Evolutionary conservation across 2,113 vertebrate genomes (phyloP), one percentile per base, ranked within the genome.

Genomic region (Anhinga anhinga): DNA sequence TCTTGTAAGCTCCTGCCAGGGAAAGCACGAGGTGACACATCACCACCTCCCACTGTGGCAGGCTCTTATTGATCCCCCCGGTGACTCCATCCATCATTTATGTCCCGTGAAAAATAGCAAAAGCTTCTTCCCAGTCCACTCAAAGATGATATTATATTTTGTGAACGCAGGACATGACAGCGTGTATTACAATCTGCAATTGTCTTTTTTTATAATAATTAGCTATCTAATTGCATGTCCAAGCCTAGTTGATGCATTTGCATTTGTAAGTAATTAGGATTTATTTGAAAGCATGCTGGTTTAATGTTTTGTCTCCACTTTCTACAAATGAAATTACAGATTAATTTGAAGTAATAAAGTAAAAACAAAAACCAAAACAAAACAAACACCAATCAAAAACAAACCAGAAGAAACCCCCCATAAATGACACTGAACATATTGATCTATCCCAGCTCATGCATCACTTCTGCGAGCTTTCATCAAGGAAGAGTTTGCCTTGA

Each of bases 271-370:
- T 96, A 97, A 98, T 98, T 97, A 96, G 96, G 85, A 97, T 98
- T 97, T 98, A 97, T 98, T 96, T 97, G 96, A 97, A 98, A 96
- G 87, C 88, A 40, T 95, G 97, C 95, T 97, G 97, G 67, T 98
- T 95, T 95, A 94, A 97, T 97, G 95, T 86, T 97, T 98, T 96
- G 74, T 95, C 96, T 98, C 81, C 78, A 83, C 65, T 97, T 97
- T 96, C 95, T 84, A 71, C 94, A 95, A 97, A 97, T 95, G 91
- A 95, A 97, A 95, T 98, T 96, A 96, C 81, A 86, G 82, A 97
- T 97, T 96, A 95, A 97, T 98, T 98, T 95, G 45, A 97, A 92
- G 87, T 83, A 94, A 96, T 97, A 96, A 97, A 92, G 52, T 94
- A 95, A 52, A 97, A 95, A 18, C 66, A 82, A 96, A 94, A 15